A percentile compares a stretch with the other conserved stretches of the same genome.
Evolutionary conservation across 2,113 vertebrate genomes (phyloP).

Genomic region (Ascaphus truei): DNA sequence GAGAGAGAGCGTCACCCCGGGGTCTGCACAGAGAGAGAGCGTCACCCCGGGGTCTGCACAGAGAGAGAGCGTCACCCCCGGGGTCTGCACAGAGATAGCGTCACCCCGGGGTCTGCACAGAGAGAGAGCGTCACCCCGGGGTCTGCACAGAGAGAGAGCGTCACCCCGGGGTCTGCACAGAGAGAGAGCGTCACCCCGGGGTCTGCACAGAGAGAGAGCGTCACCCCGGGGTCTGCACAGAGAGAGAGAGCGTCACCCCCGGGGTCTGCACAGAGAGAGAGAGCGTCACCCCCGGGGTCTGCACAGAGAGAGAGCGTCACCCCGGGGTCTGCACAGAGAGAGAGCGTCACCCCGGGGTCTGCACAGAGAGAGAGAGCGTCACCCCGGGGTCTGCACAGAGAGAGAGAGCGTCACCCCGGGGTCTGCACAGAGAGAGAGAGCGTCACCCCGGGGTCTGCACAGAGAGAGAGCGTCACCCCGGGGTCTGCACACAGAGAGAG

Average conservation of each 20-base stretch:
- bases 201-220: background rate
- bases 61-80: background rate
- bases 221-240: no score
- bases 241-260: background rate
- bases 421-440: background rate
- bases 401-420: background rate
- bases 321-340: no score
- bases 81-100: no score
- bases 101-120: no score
- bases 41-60: no score
- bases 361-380: background rate
- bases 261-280: no score
- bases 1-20: background rate
- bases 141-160: background rate
- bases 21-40: background rate
- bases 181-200: background rate
- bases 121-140: background rate
- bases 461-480: background rate
- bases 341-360: background rate
- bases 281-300: background rate
- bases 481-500: background rate
- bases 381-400: no score
- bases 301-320: background rate
- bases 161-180: no score
- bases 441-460: no score